Base-by-base conservation (phyloP, 2,113 vertebrate species). In the Labeo catla region DNA sequence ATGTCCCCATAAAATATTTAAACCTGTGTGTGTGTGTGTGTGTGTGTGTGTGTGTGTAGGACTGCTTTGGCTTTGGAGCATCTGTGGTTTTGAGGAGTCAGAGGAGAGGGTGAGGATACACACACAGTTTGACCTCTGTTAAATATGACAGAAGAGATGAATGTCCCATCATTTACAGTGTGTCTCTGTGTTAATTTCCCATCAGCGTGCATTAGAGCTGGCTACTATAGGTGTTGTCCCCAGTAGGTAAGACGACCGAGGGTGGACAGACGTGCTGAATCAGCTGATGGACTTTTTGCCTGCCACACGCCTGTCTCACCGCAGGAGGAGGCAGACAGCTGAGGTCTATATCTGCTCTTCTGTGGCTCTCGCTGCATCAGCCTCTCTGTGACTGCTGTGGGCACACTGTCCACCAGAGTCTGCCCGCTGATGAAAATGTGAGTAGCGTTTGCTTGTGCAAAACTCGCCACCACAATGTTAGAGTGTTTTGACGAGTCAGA, bases 101-200 rank as follows among this genome's bases (percentile, higher is more conserved):
- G 80, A 65, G 45, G 63, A 68, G 59, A 61, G 19, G 21, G 19
- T 23, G 65, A 52, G 81, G 65, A 70, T 15, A 36, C 28, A 50
- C 45, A 47, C 79, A 83, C 81, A 70, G 63, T 70, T 83, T 83
- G 47, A 83, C 81, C 81, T 83, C 65, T 70, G 63, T 70, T 84
- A 45, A 54, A 23, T 49, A 5, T 84, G 68, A 84, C 68, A 72
- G 36, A 15, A 23, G 36, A 84, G 68, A 73, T 84, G 21, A 84
- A 28, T 84, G 82, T 28, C 39, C 57, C 78, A 65, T 47, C 39
- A 49, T 81, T 61, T 28, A 6, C 12, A 50, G 61, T 83, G 57
- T 47, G 43, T 63, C 10, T 65, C 1, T 34, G 28, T 83, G 82
- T 73, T 73, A 57, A 84, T 84, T 45, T 59, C 65, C 63, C 34